Base-by-base conservation (phyloP, 2,797 vertebrate genomes). In the Tapirus indicus region DNA sequence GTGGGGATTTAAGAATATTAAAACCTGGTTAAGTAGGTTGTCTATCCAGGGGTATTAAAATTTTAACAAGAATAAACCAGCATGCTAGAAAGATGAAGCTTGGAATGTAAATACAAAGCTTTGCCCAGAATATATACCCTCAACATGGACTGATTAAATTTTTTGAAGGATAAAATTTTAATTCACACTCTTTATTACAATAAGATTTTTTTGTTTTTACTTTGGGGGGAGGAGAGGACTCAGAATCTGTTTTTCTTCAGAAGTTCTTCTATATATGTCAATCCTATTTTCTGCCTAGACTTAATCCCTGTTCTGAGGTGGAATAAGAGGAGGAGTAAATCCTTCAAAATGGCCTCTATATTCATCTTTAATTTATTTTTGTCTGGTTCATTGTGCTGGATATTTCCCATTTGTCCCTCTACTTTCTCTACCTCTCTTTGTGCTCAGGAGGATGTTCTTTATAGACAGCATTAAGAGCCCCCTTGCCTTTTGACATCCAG, bases 141-240 rank as follows among this genome's bases (percentile, higher is more conserved):
- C 71, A 88, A 79, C 3, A 41, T 60, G 2, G 44, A 78, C 74
- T 87, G 44, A 78, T 79, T 87, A 18, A 11, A 2, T n/a, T 47
- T 86, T 88, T 91, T 78, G 52, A 87, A 66, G 80, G 41, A 54
- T 35, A 27, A 20, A 20, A 75, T 56, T 93, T 79, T 84, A 91
- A 54, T 94, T 83, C 41, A 91, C 17, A 52, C 2, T 35, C 52
- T 66, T 87, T 71, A 25, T 47, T 92, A 72, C 20, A 71, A 92
- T 38, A 85, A 72, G 3, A 7, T 58, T 5, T 5, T 2, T 47
- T 80, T 78, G 23, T 77, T 84, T 86, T 68, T 56, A 32, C 8
- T 52, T 77, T 71, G 38, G 2, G 6, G n/a, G 25, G 21, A 52
- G 14, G 5, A 32, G 0, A 82, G 58, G 7, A 69, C 9, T 32